Evolutionary conservation across 2,888 invertebrate genomes (phyloP), one percentile per base, ranked within the genome.

Genomic region (Leucophenga maculata): DNA sequence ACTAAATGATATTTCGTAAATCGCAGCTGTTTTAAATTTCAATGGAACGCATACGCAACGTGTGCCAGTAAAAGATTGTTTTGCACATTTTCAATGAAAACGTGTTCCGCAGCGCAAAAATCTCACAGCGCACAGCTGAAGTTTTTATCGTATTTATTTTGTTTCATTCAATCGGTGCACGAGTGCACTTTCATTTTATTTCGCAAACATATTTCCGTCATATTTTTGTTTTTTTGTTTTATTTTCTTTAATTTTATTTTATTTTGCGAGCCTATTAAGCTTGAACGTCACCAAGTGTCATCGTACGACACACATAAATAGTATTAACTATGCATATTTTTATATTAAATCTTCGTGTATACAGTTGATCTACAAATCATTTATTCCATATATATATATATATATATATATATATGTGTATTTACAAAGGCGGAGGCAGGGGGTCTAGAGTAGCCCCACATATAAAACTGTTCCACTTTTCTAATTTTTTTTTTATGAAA

Each of bases 161-260:
- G 8, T 72, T 69, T 75, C 72, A 74, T 74, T 65, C 76, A 76
- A 76, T 76, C 76, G 52, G 72, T 69, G 50, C 59, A 44, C 67
- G 69, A 74, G 72, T 74, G 76, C 75, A 74, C 66, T 75, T 72
- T 76, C 73, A 77, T 77, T 75, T 75, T 39, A 18, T 52, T 52
- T 52, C 39, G 48, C 18, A 72, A 65, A 39, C 26, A 39, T 39
- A 69, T 57, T 39, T 26, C 59, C 32, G 22, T 48, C 39, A 11
- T 46, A 65, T 59, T 46, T 59, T 9, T 65, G 60, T 69, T 79
- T 50, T 50, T 14, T 13, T 16, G 4, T 8, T 48, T n/a, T 48
- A 48, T 48, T n/a, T 48, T 3, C 3, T 13, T 48, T 4, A 8
- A 8, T 4, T 48, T n/a, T n/a, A 48, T 48, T 48, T 13, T n/a